phyloP scores from a whole-genome alignment of 2,797 vertebrate genomes.

The Vespertilio murinus region DNA sequence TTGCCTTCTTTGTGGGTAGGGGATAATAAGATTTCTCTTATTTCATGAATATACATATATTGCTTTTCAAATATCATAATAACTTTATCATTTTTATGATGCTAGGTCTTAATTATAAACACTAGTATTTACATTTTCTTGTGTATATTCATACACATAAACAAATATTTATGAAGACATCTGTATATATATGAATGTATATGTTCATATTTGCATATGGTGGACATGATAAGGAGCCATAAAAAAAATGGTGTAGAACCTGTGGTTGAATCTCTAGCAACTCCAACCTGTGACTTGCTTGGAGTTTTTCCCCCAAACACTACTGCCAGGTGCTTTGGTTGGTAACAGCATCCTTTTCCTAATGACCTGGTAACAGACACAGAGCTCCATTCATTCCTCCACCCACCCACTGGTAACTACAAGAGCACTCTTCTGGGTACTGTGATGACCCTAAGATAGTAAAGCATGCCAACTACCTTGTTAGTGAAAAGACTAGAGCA shows the following conservation, averaged over 20 bases:
- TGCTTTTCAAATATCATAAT: slow-evolving; percentile 5
- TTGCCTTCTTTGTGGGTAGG: slow-evolving; percentile 15
- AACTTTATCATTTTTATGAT: slow-evolving; percentile 44
- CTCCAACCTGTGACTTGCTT: background rate
- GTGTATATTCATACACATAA: background rate
- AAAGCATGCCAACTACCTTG: background rate
- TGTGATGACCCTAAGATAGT: background rate
- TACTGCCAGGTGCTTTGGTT: background rate
- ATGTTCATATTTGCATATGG: background rate
- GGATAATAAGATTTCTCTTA: slow-evolving; percentile 12
- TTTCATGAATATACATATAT: background rate
- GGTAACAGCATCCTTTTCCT: background rate
- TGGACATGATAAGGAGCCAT: background rate
- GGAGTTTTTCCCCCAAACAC: background rate
- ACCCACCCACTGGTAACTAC: background rate
- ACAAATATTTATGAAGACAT: background rate
- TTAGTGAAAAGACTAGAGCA: background rate
- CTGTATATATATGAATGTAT: background rate
- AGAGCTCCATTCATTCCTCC: background rate
- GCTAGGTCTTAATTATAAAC: background rate
- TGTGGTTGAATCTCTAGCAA: background rate
- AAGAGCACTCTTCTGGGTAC: background rate
- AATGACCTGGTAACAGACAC: background rate
- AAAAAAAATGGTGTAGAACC: background rate
- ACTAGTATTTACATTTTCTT: background rate